These are phyloP conservation scores for Lithobates pipiens DNA, from an alignment of 2,797 vertebrate species.

Conservation along the genomic window DNA sequence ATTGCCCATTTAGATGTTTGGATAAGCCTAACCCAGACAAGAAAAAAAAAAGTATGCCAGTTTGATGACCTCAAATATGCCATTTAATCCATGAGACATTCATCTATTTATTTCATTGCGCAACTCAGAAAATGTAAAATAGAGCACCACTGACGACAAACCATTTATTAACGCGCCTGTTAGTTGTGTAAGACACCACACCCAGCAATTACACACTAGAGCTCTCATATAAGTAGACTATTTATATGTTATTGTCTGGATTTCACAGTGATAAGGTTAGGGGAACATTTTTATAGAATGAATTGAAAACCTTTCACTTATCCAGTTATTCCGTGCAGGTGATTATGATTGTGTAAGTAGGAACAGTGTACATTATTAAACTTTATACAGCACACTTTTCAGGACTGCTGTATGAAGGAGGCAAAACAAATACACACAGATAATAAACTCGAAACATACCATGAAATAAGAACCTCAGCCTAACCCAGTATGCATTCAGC, in stretches of 20 bases:
- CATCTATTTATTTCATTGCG: background rate
- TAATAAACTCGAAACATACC: too few species aligned
- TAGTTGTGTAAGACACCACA: conserved; percentile 21
- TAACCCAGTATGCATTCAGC: too few species aligned
- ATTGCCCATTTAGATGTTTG: too few species aligned
- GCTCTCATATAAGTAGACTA: background rate
- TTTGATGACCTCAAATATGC: too few species aligned
- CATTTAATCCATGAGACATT: too few species aligned
- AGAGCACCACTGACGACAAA: background rate
- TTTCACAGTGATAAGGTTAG: background rate
- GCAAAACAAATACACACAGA: too few species aligned
- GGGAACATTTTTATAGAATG: background rate
- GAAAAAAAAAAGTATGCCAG: too few species aligned
- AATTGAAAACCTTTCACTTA: background rate
- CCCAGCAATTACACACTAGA: background rate
- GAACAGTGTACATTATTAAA: background rate
- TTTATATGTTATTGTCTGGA: background rate
- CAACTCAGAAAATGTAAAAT: background rate
- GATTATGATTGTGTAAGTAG: background rate
- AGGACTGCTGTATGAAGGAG: too few species aligned
- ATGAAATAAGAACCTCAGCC: too few species aligned
- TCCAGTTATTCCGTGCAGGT: background rate
- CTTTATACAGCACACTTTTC: background rate
- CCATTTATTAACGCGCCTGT: background rate
- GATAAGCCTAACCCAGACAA: too few species aligned